Conservation (phyloP, 1,140 invertebrate genomes). For the Pentalonia nigronervosa region DNA sequence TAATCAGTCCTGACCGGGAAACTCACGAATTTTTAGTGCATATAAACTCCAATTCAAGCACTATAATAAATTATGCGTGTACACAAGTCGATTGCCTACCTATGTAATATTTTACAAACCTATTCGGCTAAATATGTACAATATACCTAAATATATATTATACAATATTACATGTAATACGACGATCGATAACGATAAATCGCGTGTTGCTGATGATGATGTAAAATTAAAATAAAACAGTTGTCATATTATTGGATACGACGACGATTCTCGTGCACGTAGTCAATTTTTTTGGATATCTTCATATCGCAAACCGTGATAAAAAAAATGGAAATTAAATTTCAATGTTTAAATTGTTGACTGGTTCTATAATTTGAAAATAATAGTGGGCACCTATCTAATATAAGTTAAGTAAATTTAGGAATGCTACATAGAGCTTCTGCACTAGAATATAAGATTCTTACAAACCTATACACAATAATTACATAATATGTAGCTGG, state of each 20-base stretch:
- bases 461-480: not conserved
- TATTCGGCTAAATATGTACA: not conserved
- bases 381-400: too few relatives aligned
- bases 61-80: not conserved
- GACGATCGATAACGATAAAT: not conserved
- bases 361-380: not conserved
- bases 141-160: not conserved
- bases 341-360: not conserved
- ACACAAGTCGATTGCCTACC: not conserved
- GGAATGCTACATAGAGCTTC: not conserved
- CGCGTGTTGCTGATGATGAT: not conserved
- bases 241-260: not conserved
- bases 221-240: not conserved
- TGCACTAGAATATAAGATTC: not conserved
- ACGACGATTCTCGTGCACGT: not conserved
- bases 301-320: not conserved
- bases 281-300: not conserved
- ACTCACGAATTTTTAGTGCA: not conserved
- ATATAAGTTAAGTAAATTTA: not conserved
- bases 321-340: not conserved
- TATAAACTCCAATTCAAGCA: not conserved
- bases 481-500: not conserved
- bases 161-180: not conserved
- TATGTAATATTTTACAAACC: not conserved
- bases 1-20: not conserved